Base-by-base conservation (phyloP, 2,113 vertebrate species). In the Asarcornis scutulata region DNA sequence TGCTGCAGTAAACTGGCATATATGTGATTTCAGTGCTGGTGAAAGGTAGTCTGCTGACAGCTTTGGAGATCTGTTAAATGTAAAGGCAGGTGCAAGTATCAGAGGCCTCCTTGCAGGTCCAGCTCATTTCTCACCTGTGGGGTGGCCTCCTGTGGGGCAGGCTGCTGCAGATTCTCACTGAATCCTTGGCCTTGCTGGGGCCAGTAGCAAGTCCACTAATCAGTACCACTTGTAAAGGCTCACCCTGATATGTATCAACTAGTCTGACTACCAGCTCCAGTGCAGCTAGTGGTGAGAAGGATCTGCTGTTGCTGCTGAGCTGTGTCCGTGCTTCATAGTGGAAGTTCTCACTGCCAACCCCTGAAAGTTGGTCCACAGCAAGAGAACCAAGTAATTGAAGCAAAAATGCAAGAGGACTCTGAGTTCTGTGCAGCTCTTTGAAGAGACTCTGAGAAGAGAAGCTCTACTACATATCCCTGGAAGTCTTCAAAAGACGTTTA, bases 171-270 rank as follows among this genome's bases (percentile, higher is more conserved):
- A 1, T 25, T 91, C 67, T 38, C 44, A 17, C 46, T 74, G 74
- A 62, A 95, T 63, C 56, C 60, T 76, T 81, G 83, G n/a, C 25
- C 59, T 74, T 69, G n/a, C 56, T 3, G 34, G 23, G 55, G 67
- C 90, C 46, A 25, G 11, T 21, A 73, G 75, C 36, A 58, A 83
- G 79, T 12, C 40, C 6, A 1, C 78, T 89, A 14, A 69, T 77
- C 64, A 48, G n/a, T 53, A 64, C 59, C 59, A 50, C 72, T 76
- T 97, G 88, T 66, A 55, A 85, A 71, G 46, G 50, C 59, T 88
- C 67, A 58, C 68, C 80, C 15, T 48, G 79, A 38, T 40, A 27
- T 11, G 7, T 25, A 44, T 56, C 48, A 40, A n/a, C 60, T 56
- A 71, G 18, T 11, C 55, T 59, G 71, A 53, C 64, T 55, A 17